Base-by-base conservation (phyloP, 2,797 vertebrate genomes). In the Lutjanus campechanus region DNA sequence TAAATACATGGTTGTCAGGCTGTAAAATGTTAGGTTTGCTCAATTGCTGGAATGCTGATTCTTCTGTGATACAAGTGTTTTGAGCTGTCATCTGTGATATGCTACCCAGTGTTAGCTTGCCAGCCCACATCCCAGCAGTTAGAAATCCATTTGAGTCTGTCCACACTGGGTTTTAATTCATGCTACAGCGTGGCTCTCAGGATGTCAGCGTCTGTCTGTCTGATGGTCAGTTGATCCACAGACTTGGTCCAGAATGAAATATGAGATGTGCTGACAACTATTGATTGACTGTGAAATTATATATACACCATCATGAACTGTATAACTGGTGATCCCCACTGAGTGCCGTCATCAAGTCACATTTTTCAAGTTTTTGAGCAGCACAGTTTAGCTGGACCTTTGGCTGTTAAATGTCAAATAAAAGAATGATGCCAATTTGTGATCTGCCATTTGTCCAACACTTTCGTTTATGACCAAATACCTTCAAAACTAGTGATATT, bases 81-180 rank as follows among this genome's bases (percentile, higher is more conserved):
- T 79, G 77, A 75, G 77, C 66, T 76, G 82, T 81, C 86, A 78
- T 73, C 73, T 79, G 51, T 60, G 65, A 82, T 50, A 19, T 46
- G 69, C 22, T 62, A 73, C 65, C 54, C 51, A 13, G 20, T 47
- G 69, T 73, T 64, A 25, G 63, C 44, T 50, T 22, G 50, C 73
- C 64, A 53, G 44, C n/a, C 72, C 13, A 62, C 65, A 76, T 68
- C 68, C 60, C 67, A 65, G 13, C 46, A 61, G 56, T 64, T 50
- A 51, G 44, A 67, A 54, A 68, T 61, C 58, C 20, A 58, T 59
- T 72, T 71, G 47, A 74, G 62, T 79, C 55, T 1, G 29, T 77
- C 65, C 71, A 60, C 60, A 41, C 22, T 40, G 41, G 25, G 43
- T 63, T 84, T 47, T 71, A 8, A 72, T 77, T 59, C 51, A 17